Percentiles rank a stretch among this genome's conserved stretches.
Conservation (phyloP, 2,888 invertebrate genomes). For the Phorcus lineatus region DNA sequence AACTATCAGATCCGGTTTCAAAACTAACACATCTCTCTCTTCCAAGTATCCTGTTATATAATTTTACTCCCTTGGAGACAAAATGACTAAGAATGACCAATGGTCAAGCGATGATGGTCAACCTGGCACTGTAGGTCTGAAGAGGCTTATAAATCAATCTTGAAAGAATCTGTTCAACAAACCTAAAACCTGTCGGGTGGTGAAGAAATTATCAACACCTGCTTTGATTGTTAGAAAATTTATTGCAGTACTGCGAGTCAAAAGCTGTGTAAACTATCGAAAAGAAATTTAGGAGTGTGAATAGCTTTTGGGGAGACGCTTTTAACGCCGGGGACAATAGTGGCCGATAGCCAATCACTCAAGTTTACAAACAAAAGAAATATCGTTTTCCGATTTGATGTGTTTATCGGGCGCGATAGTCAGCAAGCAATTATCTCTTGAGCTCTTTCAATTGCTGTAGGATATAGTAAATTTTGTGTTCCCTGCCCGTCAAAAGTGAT, state of each 20-base stretch:
- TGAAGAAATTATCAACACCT: conserved; percentile 3
- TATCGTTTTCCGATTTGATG: conserved; percentile 23
- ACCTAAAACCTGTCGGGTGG: neutral
- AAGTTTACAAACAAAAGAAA: conserved; percentile 22
- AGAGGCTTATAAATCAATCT: neutral
- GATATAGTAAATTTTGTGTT: conserved; percentile 33
- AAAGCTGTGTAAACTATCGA: neutral
- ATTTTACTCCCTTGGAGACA: neutral
- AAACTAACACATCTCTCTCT: neutral
- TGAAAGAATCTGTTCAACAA: conserved; percentile 1
- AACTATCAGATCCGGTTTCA: neutral
- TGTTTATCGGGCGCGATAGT: conserved; percentile 28
- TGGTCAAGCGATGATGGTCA: neutral
- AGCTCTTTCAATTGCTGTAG: conserved; percentile 27
- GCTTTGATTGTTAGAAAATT: conserved; percentile 15
- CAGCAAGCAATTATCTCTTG: conserved; percentile 11
- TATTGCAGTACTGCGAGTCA: neutral
- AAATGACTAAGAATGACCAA: neutral
- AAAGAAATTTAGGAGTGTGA: conserved; percentile 12
- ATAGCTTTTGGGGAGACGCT: neutral
- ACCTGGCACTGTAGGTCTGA: neutral
- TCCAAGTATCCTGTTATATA: neutral
- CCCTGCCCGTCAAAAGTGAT: conserved; percentile 64
- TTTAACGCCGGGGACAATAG: neutral
- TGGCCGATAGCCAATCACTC: conserved; percentile 15